Evolutionary conservation across 2,888 invertebrate species (phyloP).

Genomic region (Mechanitis messenoides): DNA sequence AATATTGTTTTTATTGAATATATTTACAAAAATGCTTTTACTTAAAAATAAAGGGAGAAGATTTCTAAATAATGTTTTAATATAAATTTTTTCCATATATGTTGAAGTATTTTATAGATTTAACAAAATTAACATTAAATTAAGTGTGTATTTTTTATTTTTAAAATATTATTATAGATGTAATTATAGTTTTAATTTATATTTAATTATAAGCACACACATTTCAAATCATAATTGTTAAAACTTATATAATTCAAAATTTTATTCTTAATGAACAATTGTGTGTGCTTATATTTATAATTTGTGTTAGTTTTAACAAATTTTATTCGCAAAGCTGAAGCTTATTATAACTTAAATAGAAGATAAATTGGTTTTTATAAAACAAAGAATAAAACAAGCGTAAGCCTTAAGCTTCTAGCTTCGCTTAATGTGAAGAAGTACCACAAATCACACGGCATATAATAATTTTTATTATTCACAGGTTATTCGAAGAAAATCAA

Average conservation of each 20-base stretch:
- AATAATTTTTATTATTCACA: conserved; percentile 51
- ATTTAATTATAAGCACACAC: not conserved
- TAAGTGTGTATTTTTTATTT: no score
- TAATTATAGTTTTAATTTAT: not conserved
- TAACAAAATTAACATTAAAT: no score
- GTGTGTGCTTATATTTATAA: not conserved
- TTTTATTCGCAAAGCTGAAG: not conserved
- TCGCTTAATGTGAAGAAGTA: not conserved
- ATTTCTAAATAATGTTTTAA: no score
- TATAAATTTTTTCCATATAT: no score
- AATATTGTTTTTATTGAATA: no score
- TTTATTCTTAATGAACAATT: not conserved
- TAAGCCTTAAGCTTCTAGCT: conserved; percentile 2
- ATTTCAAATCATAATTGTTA: not conserved
- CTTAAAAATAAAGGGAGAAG: no score
- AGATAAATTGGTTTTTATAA: not conserved
- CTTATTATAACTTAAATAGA: conserved; percentile 1
- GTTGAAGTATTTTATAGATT: no score
- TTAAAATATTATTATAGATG: no score
- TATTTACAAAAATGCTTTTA: no score
- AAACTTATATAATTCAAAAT: not conserved
- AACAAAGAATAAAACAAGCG: not conserved
- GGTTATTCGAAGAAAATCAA: conserved; percentile 90
- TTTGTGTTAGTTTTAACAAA: conserved; percentile 1
- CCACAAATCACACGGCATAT: not conserved